Percentiles rank a stretch among this genome's conserved stretches.
Conservation (phyloP, 2,797 vertebrate genomes). For the Halcyon smyrnensis region DNA sequence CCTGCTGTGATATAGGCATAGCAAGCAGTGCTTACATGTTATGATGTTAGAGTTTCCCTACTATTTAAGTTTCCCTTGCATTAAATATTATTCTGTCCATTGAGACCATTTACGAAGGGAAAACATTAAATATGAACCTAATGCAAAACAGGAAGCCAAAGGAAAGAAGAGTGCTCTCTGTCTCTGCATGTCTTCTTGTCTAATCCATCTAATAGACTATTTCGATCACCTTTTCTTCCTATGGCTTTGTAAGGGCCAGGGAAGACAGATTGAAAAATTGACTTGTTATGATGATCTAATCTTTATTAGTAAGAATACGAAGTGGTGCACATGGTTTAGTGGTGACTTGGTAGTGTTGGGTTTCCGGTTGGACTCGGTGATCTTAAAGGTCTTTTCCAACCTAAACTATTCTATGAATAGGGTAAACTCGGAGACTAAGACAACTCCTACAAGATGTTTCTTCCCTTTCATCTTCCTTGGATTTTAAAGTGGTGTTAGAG, state of each 20-base stretch:
- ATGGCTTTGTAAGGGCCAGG: neutral
- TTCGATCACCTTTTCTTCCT: neutral
- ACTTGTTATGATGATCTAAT: neutral
- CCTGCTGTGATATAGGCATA: neutral
- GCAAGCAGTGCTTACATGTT: neutral
- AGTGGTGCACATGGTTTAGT: neutral
- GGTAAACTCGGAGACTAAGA: neutral
- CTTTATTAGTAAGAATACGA: neutral
- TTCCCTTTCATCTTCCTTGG: neutral
- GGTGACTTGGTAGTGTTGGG: neutral
- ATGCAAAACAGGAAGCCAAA: neutral
- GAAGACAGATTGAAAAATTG: neutral
- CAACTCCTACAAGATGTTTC: neutral
- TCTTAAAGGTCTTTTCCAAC: neutral
- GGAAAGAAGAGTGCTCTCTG: neutral
- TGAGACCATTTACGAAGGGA: neutral
- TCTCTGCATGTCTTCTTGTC: neutral
- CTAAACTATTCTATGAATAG: neutral
- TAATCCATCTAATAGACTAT: neutral
- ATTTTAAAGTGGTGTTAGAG: accelerated
- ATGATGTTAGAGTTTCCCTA: neutral
- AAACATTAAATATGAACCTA: neutral
- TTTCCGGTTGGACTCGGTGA: neutral
- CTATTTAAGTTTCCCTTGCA: neutral
- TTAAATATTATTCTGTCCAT: neutral